Base-by-base conservation (phyloP, 2,797 vertebrate species). In the Ctenosaura bakeri region DNA sequence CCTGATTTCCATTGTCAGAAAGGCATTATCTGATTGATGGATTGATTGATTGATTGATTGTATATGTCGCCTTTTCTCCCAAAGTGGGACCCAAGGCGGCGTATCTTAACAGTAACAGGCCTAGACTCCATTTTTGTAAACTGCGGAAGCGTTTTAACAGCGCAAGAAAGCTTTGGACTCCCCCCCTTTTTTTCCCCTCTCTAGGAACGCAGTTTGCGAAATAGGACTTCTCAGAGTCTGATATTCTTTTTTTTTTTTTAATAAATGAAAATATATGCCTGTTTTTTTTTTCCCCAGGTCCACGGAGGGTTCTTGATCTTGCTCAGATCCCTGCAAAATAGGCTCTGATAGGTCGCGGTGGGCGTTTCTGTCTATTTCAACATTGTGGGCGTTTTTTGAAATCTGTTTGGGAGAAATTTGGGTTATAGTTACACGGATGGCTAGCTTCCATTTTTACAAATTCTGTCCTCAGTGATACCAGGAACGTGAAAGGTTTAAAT, bases 371-470 rank as follows among this genome's bases (percentile, higher is more conserved):
- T 69, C 18, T 71, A 52, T 94, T 92, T 90, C n/a, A 62, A 29
- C 62, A 5, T 73, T 38, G 3, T 32, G 52, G 62, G 52, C 84
- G 29, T 42, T 46, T 66, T 54, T 18, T 81, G 8, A 80, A 89
- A 35, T 29, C 54, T 90, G 42, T 13, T 86, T 78, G 69, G 6
- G 79, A 66, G 69, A 62, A 88, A n/a, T 89, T 92, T 64, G 42
- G 88, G 93, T 93, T 94, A 91, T 92, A 83, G 46, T 92, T 86
- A 78, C 88, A 64, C 35, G 86, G 85, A 85, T 79, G 88, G 89
- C 88, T 93, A 93, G 92, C 92, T 93, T 92, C 85, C 87, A 6
- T 38, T 64, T 42, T 71, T 35, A 35, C 32, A 26, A 22, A n/a
- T 80, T 50, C 18, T 62, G 20, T 52, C 26, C 16, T 24, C 24